Evolutionary conservation across 1,140 invertebrate genomes (phyloP).

Genomic region (Plectus sambesii): DNA sequence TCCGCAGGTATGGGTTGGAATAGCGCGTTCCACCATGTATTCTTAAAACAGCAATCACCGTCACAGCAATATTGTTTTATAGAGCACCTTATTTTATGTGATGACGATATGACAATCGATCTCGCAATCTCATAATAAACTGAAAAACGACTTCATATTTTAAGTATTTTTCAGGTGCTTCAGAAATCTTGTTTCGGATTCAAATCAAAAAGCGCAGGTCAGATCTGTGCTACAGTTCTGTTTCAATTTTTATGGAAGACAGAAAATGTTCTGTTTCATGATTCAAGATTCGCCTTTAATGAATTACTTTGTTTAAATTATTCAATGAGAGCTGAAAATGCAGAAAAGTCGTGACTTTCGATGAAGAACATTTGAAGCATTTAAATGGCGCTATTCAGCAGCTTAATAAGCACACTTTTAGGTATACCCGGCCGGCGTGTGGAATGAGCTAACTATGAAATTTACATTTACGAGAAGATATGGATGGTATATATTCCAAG

Average conservation of each 20-base stretch:
- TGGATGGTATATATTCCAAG: constrained; percentile 38
- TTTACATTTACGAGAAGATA: constrained; percentile 30
- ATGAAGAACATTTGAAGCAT: constrained; percentile 22
- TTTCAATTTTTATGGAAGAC: too few relatives aligned
- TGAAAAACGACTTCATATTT: constrained; percentile 37
- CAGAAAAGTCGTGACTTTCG: too few relatives aligned
- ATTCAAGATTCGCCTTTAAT: too few relatives aligned
- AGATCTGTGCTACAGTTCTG: too few relatives aligned
- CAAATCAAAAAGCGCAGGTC: too few relatives aligned
- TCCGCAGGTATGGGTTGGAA: constrained; percentile 18
- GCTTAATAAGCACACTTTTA: constrained; percentile 10
- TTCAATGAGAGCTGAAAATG: too few relatives aligned
- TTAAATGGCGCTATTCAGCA: constrained; percentile 2
- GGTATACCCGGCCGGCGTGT: constrained; percentile 32
- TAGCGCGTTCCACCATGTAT: too few relatives aligned
- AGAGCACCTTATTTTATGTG: constrained; percentile 35
- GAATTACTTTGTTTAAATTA: too few relatives aligned
- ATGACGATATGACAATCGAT: constrained; percentile 38
- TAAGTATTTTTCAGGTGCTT: constrained; percentile 33
- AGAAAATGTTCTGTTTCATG: too few relatives aligned
- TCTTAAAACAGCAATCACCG: constrained; percentile 2
- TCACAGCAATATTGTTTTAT: constrained; percentile 2
- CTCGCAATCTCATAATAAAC: constrained; percentile 36
- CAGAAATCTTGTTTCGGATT: background rate
- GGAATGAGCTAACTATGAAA: constrained; percentile 36